These are phyloP conservation scores for Bombus difficillimus DNA, from an alignment of 1,140 invertebrate genomes.

Conservation along the genomic window DNA sequence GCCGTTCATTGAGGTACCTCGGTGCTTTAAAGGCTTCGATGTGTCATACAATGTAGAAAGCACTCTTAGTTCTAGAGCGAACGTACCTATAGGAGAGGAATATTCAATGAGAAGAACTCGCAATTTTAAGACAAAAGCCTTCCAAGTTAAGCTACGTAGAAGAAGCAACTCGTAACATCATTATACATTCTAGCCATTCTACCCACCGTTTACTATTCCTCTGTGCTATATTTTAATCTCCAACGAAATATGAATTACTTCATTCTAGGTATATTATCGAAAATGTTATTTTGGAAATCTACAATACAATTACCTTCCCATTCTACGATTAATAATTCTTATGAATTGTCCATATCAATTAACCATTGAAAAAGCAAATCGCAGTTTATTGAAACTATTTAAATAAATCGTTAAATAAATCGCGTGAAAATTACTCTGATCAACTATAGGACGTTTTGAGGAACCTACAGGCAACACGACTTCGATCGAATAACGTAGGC, in stretches of 20 bases:
- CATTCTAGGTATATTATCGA: neutral
- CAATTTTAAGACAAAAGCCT: constrained; percentile 16
- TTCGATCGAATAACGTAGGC: too few species aligned
- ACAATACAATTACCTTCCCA: neutral
- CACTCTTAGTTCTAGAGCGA: neutral
- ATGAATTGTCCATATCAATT: too few species aligned
- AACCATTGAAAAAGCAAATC: too few species aligned
- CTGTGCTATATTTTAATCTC: neutral
- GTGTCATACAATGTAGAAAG: neutral
- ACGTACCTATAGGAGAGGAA: neutral
- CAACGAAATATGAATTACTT: neutral
- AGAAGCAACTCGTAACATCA: neutral
- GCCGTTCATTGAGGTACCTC: constrained; percentile 8
- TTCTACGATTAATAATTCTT: too few species aligned
- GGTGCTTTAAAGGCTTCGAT: neutral
- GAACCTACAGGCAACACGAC: too few species aligned
- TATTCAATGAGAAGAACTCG: constrained; percentile 3
- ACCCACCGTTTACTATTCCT: neutral
- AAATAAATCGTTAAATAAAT: too few species aligned
- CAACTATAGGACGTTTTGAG: too few species aligned
- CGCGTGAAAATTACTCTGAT: too few species aligned
- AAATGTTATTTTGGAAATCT: neutral
- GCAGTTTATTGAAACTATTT: too few species aligned
- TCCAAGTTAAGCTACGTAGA: neutral
- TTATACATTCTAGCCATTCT: neutral